Conservation (phyloP, 2,888 invertebrate species). For the Pterobdella sp. region DNA sequence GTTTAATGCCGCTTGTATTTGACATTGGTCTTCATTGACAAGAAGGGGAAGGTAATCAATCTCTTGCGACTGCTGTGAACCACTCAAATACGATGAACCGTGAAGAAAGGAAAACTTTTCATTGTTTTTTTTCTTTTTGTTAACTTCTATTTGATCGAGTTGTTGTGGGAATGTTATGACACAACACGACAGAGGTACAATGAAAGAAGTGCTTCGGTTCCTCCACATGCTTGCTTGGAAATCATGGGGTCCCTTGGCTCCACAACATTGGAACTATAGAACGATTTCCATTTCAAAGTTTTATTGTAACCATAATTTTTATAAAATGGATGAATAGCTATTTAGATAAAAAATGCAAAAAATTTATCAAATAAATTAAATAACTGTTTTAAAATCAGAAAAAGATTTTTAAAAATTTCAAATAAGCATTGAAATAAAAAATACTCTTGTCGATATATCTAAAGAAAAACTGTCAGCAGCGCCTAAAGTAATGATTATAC, state of each 20-base stretch:
- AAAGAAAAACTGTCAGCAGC: too few species aligned
- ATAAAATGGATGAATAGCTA: too few species aligned
- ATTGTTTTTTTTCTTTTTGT: background rate
- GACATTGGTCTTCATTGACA: conserved; percentile 29
- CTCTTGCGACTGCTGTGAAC: conserved; percentile 15
- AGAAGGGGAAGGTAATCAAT: conserved; percentile 21
- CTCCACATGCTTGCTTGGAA: conserved; percentile 33
- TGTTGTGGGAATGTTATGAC: conserved; percentile 18
- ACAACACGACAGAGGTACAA: conserved; percentile 33
- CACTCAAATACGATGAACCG: too few species aligned
- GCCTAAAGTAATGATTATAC: too few species aligned
- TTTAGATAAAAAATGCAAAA: too few species aligned
- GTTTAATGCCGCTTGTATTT: conserved; percentile 28
- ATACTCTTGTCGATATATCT: too few species aligned
- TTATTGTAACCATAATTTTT: too few species aligned
- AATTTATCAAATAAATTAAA: too few species aligned
- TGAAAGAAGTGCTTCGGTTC: conserved; percentile 23
- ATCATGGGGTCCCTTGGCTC: conserved; percentile 31
- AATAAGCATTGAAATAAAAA: too few species aligned
- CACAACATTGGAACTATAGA: conserved; percentile 31
- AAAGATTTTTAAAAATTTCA: too few species aligned
- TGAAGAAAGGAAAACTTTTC: background rate
- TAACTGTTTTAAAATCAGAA: too few species aligned
- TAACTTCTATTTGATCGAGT: background rate
- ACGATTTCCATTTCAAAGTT: too few species aligned